Evolutionary conservation across 2,797 vertebrate genomes (phyloP), one percentile per base, ranked within the genome.

Genomic region (Podargus strigoides): DNA sequence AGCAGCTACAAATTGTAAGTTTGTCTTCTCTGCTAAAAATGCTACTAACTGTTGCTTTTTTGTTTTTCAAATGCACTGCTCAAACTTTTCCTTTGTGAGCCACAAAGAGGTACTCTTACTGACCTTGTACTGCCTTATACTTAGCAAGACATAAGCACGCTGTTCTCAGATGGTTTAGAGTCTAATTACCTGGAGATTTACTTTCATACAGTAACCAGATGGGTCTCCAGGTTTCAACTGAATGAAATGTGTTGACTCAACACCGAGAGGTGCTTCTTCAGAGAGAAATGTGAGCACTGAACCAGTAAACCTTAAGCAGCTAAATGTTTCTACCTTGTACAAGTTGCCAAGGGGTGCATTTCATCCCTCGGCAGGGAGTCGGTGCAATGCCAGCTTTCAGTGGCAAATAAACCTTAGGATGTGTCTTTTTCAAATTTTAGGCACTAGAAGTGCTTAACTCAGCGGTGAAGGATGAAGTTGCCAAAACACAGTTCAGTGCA

Each of bases 1-100:
- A 99, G 90, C 99, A 99, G 96, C 97, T 99, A 97, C 99, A 99
- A 97, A 99, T 99, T 90, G 99, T 99, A 97, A 99, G 98, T 97
- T 74, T 59, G 23, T 37, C 60, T 95, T 28, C 81, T 89, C 58
- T 93, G 67, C 58, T 91, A 49, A 60, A 91, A 96, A 59, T 6
- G 7, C 37, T 76, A 19, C 6, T 16, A 63, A 47, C 66, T 64
- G 53, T 78, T 9, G 3, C 27, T 42, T 75, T 28, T 41, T 34
- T 27, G 27, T 41, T 96, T 84, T 82, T 60, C 22, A 53, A 79
- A 50, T 4, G 9, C 46, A 13, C 12, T 55, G 39, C 37, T 93
- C 27, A 15, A 7, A 74, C 67, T 69, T 85, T 44, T 30, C 81
- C 20, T 42, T 37, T 6, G 30, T 60, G 75, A 80, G 59, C 50